Evolutionary conservation across 2,797 vertebrate genomes (phyloP).

Genomic region (Numenius phaeopus): DNA sequence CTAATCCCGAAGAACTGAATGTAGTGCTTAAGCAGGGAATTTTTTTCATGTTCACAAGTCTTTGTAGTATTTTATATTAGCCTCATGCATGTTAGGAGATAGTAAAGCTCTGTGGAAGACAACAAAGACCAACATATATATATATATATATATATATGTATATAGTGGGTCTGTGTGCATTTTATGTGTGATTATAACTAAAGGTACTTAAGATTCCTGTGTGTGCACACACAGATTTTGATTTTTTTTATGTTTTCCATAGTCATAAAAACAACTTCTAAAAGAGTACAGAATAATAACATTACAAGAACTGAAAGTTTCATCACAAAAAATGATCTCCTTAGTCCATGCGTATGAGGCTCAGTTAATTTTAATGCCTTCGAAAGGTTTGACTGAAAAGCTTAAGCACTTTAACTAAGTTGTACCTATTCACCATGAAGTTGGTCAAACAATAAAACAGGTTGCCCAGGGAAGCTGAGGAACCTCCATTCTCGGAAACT

Average conservation of each 20-base stretch:
- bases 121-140: not conserved
- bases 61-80: not conserved
- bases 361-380: slow-evolving; percentile 58
- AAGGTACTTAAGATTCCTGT: not conserved
- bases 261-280: slow-evolving; percentile 59
- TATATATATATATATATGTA: not conserved
- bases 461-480: not conserved
- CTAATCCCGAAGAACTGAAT: not conserved
- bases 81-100: not conserved
- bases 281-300: slow-evolving; percentile 42
- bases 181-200: not conserved
- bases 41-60: not conserved
- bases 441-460: not conserved
- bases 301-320: slow-evolving; percentile 43
- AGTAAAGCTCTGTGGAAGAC: not conserved
- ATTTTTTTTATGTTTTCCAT: not conserved
- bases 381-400: slow-evolving; percentile 61
- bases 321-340: slow-evolving; percentile 43
- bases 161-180: not conserved
- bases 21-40: not conserved
- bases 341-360: not conserved
- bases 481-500: not conserved
- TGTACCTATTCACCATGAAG: not conserved
- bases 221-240: not conserved
- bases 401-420: slow-evolving; percentile 44